Evolutionary conservation across 2,797 vertebrate genomes (phyloP).

Genomic region (Trachurus trachurus): DNA sequence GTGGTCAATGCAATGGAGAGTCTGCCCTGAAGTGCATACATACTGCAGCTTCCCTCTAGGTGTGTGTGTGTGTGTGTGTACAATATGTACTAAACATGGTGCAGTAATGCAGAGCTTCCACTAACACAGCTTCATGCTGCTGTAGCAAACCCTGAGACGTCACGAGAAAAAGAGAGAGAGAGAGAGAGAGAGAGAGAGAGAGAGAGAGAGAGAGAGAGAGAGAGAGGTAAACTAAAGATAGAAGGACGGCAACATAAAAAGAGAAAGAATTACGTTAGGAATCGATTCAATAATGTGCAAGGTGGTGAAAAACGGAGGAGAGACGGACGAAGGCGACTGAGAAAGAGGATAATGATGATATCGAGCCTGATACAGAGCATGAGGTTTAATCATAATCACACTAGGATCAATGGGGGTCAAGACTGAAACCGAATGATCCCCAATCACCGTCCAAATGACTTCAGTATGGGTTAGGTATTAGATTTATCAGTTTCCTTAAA

Average conservation of each 20-base stretch:
- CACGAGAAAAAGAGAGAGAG: not conserved
- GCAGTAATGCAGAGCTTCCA: constrained; percentile 45
- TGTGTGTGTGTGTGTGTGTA: constrained; percentile 24
- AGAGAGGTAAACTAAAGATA: not conserved
- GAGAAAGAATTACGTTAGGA: not conserved
- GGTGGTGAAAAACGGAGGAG: not conserved
- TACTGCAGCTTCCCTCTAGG: constrained; percentile 26
- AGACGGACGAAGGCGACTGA: constrained; percentile 1
- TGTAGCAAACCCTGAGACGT: constrained; percentile 48
- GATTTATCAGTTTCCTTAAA: not conserved
- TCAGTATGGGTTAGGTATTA: no score
- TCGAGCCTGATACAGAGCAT: not conserved
- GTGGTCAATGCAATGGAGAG: not conserved
- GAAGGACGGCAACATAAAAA: not conserved
- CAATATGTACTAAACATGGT: constrained; percentile 23
- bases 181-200: not conserved
- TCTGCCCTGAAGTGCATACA: constrained; percentile 27
- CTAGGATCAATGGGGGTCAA: not conserved
- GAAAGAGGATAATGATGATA: constrained; percentile 1
- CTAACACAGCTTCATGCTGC: constrained; percentile 38
- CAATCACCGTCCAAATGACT: not conserved
- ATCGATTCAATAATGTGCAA: not conserved
- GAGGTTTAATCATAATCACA: not conserved
- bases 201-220: not conserved
- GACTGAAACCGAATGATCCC: not conserved